Percentiles rank a stretch among this genome's conserved stretches.
These are phyloP conservation scores for Turnix velox DNA, from an alignment of 2,113 vertebrate genomes.

Conservation along the genomic window DNA sequence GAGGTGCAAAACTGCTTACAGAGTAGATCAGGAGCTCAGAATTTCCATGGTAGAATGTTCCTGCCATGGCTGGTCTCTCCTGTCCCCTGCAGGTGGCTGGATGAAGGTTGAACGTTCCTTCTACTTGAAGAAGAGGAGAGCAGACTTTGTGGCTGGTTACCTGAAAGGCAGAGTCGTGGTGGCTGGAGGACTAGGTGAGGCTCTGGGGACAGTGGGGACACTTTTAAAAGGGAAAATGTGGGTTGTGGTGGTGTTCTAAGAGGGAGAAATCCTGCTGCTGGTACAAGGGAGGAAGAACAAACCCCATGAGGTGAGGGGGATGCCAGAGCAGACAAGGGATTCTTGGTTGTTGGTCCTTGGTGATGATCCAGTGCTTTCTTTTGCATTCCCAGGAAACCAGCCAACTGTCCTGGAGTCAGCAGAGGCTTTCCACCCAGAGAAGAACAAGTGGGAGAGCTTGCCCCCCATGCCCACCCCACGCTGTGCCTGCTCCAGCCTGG, in stretches of 20 bases:
- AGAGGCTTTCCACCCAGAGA: constrained; percentile 89
- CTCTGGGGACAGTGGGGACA: accelerated
- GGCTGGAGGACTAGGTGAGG: constrained; percentile 91
- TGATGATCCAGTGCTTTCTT: background rate
- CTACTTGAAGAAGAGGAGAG: constrained; percentile 90
- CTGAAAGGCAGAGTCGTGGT: constrained; percentile 87
- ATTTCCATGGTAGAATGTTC: background rate
- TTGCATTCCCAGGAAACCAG: constrained; percentile 82
- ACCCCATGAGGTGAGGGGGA: accelerated
- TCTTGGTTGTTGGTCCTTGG: background rate
- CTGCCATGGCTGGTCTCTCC: background rate
- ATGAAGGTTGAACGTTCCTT: constrained; percentile 87
- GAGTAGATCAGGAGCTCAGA: background rate
- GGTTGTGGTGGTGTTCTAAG: accelerated
- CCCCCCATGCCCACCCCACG: constrained; percentile 89
- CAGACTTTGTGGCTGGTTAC: constrained; percentile 88
- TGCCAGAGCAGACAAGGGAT: too few relatives aligned
- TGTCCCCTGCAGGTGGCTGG: constrained; percentile 80
- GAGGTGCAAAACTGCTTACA: background rate
- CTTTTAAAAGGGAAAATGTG: accelerated
- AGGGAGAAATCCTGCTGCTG: background rate
- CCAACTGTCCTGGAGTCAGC: constrained; percentile 88
- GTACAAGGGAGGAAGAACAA: background rate
- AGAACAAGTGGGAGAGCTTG: constrained; percentile 89
- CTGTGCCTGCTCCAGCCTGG: constrained; percentile 90